Evolutionary conservation across 2,888 invertebrate species (phyloP), one percentile per base, ranked within the genome.

Genomic region (Linnaemya tessellans): DNA sequence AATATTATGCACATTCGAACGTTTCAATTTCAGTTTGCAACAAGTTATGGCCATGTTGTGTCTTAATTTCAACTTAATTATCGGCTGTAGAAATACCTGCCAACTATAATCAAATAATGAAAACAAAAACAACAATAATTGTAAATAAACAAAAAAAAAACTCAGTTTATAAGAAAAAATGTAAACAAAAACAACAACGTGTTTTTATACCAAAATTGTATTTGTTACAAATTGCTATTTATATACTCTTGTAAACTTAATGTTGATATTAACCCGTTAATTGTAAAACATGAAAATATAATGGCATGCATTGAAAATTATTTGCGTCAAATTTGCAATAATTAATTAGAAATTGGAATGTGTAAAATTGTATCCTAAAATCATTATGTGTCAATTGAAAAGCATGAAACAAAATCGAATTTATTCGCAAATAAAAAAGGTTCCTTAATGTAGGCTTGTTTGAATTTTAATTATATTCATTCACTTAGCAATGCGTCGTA

Each of bases 61-160:
- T 71, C 75, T 77, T 64, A 84, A 77, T 84, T 77, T 46, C 49
- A 68, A 46, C 51, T 74, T 84, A 81, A 84, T 84, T 81, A 81
- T 62, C 67, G 58, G 65, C 73, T 68, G 38, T 30, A 80, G 73
- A 56, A 77, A 65, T 58, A 41, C 11, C 15, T 65, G 68, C 65
- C 58, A 51, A 46, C 22, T 62, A 41, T 30, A 56, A 30, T 51
- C 46, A 75, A 70, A 56, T 20, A 56, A 18, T 15, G 25, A 20
- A 25, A 65, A 75, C 71, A 60, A 58, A 25, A 30, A 30, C 30
- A 2, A 30, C 30, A 30, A 30, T 30, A 30, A 30, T 11, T 7
- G 8, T 10, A 41, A 1, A 15, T 13, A 38, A 38, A 9, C 3
- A 65, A 64, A 51, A 56, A 18, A 79, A n/a, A 70, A 18, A 54